Evolutionary conservation across 2,797 vertebrate genomes (phyloP), one percentile per base, ranked within the genome.

Genomic region (Aphelocoma californica): DNA sequence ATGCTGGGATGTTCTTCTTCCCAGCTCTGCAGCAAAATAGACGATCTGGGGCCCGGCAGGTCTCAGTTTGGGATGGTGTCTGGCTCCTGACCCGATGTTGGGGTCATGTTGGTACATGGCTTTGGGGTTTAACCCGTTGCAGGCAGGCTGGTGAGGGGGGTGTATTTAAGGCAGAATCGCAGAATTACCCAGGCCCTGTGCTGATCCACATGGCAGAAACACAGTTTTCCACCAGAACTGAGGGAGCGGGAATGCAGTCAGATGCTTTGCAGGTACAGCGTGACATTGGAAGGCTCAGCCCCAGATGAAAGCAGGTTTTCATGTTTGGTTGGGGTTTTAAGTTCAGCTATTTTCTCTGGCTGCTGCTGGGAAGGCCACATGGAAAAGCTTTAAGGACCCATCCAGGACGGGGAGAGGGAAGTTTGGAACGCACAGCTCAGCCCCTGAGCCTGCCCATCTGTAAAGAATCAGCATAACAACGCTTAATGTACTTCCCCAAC

Each of bases 381-480:
- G 74, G 91, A 93, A 88, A 71, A 94, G 54, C 67, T 88, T 94
- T 65, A 58, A 58, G 67, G 61, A 45, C 18, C 1, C 2, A 62
- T 54, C 40, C 51, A 31, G 69, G 57, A 32, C 3, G 40, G 42
- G 74, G 64, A 93, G 58, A 88, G 44, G 50, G 72, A 78, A 94
- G 56, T 71, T 85, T 58, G 79, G 70, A 16, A 28, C 2, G 0
- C 12, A 19, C 32, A 73, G 7, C 73, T 66, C 56, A 4, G 71
- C 25, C 64, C 57, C 64, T 13, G 57, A 66, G 31, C 51, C 79
- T 82, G 36, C 78, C 83, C 90, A 78, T 96, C 94, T 95, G 90
- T 64, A 95, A 96, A 88, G 83, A 95, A 96, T 94, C 93, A 96
- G 81, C 54, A 11, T 47, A 97, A 89, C 95, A 78, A 69, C 78